phyloP scores from a whole-genome alignment of 2,888 invertebrate species.

The Leptarthrus brevirostris region DNA sequence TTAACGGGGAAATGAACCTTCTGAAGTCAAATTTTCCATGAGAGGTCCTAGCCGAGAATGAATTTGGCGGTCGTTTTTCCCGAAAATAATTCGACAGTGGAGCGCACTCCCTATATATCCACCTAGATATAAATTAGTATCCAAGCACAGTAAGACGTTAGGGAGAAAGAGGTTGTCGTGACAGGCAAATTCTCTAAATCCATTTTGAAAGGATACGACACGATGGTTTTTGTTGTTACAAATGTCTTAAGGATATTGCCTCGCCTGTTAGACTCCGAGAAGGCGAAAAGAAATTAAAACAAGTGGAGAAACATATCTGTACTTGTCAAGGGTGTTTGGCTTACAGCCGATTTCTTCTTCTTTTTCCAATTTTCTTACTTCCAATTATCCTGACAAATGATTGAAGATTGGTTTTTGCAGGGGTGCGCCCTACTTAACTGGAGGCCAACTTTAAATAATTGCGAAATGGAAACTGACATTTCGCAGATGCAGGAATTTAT shows the following conservation, averaged over 20 bases:
- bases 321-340: constrained; percentile 43
- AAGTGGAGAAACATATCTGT: constrained; percentile 47
- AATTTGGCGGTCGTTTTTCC: constrained; percentile 32
- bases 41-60: constrained; percentile 19
- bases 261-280: not conserved
- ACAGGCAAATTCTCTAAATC: constrained; percentile 46
- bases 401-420: constrained; percentile 47
- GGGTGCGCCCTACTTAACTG: not conserved
- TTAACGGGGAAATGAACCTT: not conserved
- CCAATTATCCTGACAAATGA: constrained; percentile 48
- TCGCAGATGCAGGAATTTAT: no score
- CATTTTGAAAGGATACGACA: constrained; percentile 47
- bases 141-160: not conserved
- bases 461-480: not conserved
- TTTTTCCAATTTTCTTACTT: constrained; percentile 46
- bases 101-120: not conserved
- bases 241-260: constrained; percentile 46
- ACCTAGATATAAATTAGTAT: constrained; percentile 10
- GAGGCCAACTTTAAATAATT: constrained; percentile 39
- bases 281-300: constrained; percentile 41
- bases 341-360: constrained; percentile 42
- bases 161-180: constrained; percentile 27
- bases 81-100: constrained; percentile 24
- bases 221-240: constrained; percentile 43
- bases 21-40: constrained; percentile 22